Conservation (phyloP, 2,113 vertebrate species). For the Neotoma lepida region DNA sequence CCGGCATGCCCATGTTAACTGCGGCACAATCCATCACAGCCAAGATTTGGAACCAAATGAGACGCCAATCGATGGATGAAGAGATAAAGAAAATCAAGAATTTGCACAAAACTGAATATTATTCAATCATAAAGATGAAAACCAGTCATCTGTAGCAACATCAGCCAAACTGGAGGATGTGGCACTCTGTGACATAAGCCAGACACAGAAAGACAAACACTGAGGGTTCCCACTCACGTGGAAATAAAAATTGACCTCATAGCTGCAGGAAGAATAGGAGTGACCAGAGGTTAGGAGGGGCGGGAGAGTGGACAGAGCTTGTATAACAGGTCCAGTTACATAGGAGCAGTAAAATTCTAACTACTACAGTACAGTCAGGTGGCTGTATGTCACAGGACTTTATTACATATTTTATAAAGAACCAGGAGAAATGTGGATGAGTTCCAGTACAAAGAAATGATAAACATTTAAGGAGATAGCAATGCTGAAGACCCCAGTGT, state of each 20-base stretch:
- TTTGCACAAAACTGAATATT: background rate
- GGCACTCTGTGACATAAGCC: background rate
- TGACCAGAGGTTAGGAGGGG: background rate
- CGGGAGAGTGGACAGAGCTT: background rate
- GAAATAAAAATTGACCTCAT: background rate
- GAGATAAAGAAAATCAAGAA: background rate
- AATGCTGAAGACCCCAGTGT: background rate
- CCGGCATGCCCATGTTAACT: background rate
- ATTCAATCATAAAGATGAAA: too few species aligned
- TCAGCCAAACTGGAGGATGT: background rate
- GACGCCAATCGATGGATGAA: background rate
- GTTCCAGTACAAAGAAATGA: background rate
- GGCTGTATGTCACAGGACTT: background rate
- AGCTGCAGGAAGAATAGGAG: background rate
- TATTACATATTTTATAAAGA: background rate
- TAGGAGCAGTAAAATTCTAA: background rate
- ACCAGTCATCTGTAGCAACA: background rate
- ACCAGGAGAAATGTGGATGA: background rate
- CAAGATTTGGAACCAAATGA: background rate
- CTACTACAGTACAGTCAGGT: background rate
- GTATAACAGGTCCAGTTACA: background rate
- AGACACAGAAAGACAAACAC: background rate
- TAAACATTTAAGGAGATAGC: background rate
- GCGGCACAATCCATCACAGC: fast-evolving
- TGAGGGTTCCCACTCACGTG: background rate